A percentile compares a stretch with the other conserved stretches of the same genome.
phyloP scores from a whole-genome alignment of 1,140 invertebrate species.

The Drosophila repletoides region DNA sequence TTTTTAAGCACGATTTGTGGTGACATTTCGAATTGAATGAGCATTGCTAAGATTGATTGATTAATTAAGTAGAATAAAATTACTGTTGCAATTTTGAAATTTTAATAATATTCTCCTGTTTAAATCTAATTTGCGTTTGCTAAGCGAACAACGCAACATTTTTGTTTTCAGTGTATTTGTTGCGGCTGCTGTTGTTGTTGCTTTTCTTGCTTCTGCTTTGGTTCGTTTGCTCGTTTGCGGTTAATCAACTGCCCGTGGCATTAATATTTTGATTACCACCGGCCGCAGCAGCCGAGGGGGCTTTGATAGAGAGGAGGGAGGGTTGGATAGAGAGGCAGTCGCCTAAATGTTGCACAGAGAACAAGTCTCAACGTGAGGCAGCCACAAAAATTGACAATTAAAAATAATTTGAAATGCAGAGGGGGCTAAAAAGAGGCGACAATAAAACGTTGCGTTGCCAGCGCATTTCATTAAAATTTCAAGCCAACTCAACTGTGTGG shows the following conservation, averaged over 20 bases:
- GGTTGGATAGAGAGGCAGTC: not conserved
- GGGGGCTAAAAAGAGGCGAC: slow-evolving; percentile 38
- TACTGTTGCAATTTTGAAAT: too few relatives aligned
- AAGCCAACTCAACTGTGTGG: slow-evolving; percentile 63
- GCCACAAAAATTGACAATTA: slow-evolving; percentile 68
- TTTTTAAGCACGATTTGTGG: too few relatives aligned
- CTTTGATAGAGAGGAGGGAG: too few relatives aligned
- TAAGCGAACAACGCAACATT: too few relatives aligned
- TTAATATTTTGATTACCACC: slow-evolving; percentile 70
- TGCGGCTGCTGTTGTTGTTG: not conserved
- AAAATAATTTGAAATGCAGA: slow-evolving; percentile 77
- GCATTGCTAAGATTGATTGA: too few relatives aligned
- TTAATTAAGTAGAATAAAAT: too few relatives aligned
- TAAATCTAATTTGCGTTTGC: too few relatives aligned
- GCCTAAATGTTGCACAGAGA: slow-evolving; percentile 12
- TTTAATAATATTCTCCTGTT: too few relatives aligned
- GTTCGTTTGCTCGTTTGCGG: slow-evolving; percentile 60
- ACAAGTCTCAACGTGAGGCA: not conserved
- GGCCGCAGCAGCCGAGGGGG: slow-evolving; percentile 6
- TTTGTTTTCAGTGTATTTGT: slow-evolving; percentile 7
- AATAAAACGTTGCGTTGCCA: slow-evolving; percentile 27
- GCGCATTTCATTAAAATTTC: slow-evolving; percentile 77
- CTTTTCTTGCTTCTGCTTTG: slow-evolving; percentile 3
- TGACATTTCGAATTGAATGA: too few relatives aligned
- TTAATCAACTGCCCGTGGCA: slow-evolving; percentile 71